A percentile compares a stretch with the other conserved stretches of the same genome.
Conservation (phyloP, 2,797 vertebrate species). For the Rhinella marina region DNA sequence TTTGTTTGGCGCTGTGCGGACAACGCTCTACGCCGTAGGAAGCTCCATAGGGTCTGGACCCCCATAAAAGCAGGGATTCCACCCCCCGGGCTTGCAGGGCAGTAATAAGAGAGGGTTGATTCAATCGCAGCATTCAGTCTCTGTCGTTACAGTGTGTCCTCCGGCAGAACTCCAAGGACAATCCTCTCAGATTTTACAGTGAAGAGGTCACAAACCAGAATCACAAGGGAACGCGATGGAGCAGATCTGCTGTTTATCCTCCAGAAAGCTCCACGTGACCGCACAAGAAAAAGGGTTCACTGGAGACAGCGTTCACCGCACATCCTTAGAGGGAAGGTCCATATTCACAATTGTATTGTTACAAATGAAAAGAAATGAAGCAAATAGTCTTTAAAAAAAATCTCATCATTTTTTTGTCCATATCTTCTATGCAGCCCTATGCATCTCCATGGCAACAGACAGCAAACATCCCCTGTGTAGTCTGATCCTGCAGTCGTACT, state of each 20-base stretch:
- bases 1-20: neutral
- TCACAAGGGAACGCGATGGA: neutral
- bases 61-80: neutral
- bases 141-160: neutral
- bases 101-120: neutral
- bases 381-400: neutral
- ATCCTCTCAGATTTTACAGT: neutral
- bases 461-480: too few species aligned
- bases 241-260: neutral
- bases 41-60: conserved; percentile 19
- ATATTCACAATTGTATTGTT: neutral
- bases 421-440: neutral
- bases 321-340: neutral
- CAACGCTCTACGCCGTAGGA: neutral
- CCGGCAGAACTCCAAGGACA: conserved; percentile 1
- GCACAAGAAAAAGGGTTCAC: neutral
- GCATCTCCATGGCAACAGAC: too few species aligned
- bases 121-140: neutral
- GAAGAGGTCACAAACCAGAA: conserved; percentile 13
- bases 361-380: neutral
- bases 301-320: too few species aligned
- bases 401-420: neutral
- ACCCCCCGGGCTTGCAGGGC: neutral
- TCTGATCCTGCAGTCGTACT: neutral
- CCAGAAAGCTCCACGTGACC: neutral